Base-by-base conservation (phyloP, 2,888 invertebrate genomes). In the Toxonevra muliebris region DNA sequence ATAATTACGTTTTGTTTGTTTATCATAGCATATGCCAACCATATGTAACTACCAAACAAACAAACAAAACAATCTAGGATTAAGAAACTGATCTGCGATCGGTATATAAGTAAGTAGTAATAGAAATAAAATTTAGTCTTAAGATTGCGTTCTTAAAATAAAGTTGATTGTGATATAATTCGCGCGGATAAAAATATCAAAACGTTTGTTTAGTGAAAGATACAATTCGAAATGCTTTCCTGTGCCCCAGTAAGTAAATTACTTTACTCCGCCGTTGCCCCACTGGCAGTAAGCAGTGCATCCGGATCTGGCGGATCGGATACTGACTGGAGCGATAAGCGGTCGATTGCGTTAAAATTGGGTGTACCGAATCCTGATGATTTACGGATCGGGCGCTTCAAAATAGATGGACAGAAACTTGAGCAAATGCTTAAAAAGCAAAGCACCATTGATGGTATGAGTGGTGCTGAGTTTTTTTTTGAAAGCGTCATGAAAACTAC, bases 391-490 rank as follows among this genome's bases (percentile, higher is more conserved):
- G 96, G 97, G 82, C 90, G 96, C 84, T 96, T 98, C 86, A 92
- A 96, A 78, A 95, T 98, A 75, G 97, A 98, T 87, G 90, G 98
- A 75, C 92, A 93, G 78, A 95, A 96, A 84, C 87, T 98, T 84
- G 97, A 97, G 86, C 90, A 92, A 79, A 95, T 98, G 95, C 90
- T 98, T 73, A 91, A 92, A 83, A 94, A 80, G 74, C 82, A 84
- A 20, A 82, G 84, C 74, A 74, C 75, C 57, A 75, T 82, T 59
- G 83, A 83, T 41, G 84, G 83, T 68, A 76, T 82, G 71, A 85
- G 85, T 73, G 82, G 81, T 62, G 85, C 85, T 15, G 84, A 85
- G 70, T 82, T 81, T 71, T 85, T 85, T 76, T 85, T 85, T 71
- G 80, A 85, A 65, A 80, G 78, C 69, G 84, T 98, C 77, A 97